These are phyloP conservation scores for Theretra japonica DNA, from an alignment of 2,888 invertebrate genomes.

Conservation along the genomic window DNA sequence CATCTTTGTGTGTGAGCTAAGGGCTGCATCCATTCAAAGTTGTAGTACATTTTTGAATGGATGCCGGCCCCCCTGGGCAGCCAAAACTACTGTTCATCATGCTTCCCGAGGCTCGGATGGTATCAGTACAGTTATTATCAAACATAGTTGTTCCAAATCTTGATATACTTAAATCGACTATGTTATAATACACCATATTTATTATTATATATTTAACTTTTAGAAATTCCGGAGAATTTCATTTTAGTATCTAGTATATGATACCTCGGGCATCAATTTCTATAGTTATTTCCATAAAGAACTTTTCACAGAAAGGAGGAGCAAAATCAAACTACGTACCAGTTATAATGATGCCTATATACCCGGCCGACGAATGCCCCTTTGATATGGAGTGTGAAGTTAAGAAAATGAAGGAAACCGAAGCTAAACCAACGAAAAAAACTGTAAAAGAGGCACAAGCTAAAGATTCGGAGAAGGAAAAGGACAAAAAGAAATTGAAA, in stretches of 20 bases:
- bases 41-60: background rate
- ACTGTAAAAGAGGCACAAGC: conserved; percentile 39
- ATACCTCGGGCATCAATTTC: too few species aligned
- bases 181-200: too few species aligned
- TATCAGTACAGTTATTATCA: too few species aligned
- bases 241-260: background rate
- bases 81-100: too few species aligned
- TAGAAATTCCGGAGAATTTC: background rate
- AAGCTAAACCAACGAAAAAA: conserved; percentile 54
- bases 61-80: too few species aligned
- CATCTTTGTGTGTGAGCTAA: too few species aligned
- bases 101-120: too few species aligned
- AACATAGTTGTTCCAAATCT: too few species aligned
- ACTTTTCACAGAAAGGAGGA: conserved; percentile 48
- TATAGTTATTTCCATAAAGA: background rate
- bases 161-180: too few species aligned
- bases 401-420: conserved; percentile 59
- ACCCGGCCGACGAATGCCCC: conserved; percentile 69
- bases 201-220: too few species aligned
- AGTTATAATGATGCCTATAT: conserved; percentile 77
- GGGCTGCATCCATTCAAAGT: too few species aligned
- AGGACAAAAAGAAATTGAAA: conserved; percentile 60
- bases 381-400: conserved; percentile 73
- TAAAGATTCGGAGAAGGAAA: conserved; percentile 53
- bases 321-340: conserved; percentile 66